phyloP scores from a whole-genome alignment of 2,113 vertebrate species.

The Triplophysa dalaica region DNA sequence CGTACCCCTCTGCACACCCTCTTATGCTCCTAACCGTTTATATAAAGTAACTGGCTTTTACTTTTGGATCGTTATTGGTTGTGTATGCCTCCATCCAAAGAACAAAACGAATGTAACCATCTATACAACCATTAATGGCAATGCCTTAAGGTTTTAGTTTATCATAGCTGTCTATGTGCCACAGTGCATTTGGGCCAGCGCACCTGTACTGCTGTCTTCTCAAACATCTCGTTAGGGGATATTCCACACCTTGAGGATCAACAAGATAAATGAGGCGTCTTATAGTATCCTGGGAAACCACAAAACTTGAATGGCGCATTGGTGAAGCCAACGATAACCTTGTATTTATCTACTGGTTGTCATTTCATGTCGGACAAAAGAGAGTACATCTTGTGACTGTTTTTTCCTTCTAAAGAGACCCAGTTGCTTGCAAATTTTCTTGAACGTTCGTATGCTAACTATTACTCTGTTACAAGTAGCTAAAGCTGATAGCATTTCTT shows the following conservation, averaged over 20 bases:
- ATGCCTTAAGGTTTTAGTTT: constrained; percentile 34
- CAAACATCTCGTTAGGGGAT: not conserved
- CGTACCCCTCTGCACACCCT: not conserved
- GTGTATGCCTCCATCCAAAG: constrained; percentile 26
- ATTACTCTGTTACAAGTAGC: too few relatives aligned
- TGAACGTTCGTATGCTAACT: too few relatives aligned
- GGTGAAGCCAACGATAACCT: constrained; percentile 2
- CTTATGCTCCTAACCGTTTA: not conserved
- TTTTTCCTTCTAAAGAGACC: too few relatives aligned
- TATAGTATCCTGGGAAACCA: not conserved
- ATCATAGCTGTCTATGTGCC: constrained; percentile 12
- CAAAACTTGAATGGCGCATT: not conserved
- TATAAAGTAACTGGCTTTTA: constrained; percentile 21
- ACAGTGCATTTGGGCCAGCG: not conserved
- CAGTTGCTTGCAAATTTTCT: too few relatives aligned
- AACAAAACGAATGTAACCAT: constrained; percentile 3
- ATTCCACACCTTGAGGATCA: constrained; percentile 6
- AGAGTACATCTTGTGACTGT: too few relatives aligned
- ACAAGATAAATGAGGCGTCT: constrained; percentile 8
- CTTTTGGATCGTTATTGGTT: constrained; percentile 30
- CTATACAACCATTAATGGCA: not conserved
- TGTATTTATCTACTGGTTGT: not conserved
- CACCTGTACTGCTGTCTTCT: not conserved
- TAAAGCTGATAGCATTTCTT: too few relatives aligned
- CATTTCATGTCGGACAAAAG: too few relatives aligned